Percentiles rank a stretch among this genome's conserved stretches.
These are phyloP conservation scores for Propsilocerus akamusi DNA, from an alignment of 1,140 invertebrate species.

Conservation along the genomic window DNA sequence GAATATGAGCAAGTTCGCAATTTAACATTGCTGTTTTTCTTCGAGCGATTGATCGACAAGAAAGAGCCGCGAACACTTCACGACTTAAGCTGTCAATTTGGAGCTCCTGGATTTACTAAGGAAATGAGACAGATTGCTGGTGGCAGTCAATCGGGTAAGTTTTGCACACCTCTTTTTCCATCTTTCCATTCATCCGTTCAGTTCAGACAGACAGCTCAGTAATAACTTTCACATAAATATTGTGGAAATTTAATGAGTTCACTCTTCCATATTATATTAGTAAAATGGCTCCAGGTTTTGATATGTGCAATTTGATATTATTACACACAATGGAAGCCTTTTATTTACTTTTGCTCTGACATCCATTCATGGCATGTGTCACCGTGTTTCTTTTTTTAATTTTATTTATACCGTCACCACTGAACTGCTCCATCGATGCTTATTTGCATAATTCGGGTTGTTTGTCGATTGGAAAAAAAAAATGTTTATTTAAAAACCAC, in stretches of 20 bases:
- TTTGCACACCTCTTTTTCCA: not conserved
- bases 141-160: constrained; percentile 64
- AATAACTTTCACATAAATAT: too few species aligned
- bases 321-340: not conserved
- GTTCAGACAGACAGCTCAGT: too few species aligned
- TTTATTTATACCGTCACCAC: too few species aligned
- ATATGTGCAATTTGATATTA: not conserved
- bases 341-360: not conserved
- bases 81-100: constrained; percentile 91
- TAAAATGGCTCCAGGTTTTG: too few species aligned
- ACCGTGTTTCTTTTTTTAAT: too few species aligned
- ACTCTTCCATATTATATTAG: not conserved
- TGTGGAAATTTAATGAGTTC: not conserved
- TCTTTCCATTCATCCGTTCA: not conserved
- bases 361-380: too few species aligned
- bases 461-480: constrained; percentile 22
- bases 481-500: constrained; percentile 22
- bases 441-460: too few species aligned
- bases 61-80: constrained; percentile 83
- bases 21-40: constrained; percentile 87
- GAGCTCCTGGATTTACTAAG: constrained; percentile 87
- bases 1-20: constrained; percentile 87
- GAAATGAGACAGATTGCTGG: constrained; percentile 91
- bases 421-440: too few species aligned
- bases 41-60: constrained; percentile 87